These are phyloP conservation scores for Ectemnius continuus DNA, from an alignment of 2,888 invertebrate species.

Conservation along the genomic window DNA sequence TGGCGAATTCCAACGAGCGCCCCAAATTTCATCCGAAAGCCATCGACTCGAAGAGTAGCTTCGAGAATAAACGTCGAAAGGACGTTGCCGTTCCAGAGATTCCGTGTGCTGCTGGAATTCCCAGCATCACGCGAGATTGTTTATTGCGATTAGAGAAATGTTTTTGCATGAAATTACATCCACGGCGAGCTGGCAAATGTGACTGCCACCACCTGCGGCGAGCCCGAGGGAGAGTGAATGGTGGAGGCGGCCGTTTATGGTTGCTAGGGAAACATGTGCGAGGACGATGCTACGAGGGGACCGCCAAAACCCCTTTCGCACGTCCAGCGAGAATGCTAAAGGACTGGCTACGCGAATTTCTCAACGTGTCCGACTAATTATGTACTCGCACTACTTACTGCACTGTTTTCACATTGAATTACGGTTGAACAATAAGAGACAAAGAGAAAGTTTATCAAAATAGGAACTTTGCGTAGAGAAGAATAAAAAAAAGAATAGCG, in stretches of 20 bases:
- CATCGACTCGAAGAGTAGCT: not conserved
- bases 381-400: no score
- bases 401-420: slow-evolving; percentile 1
- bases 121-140: not conserved
- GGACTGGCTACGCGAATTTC: no score
- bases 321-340: slow-evolving; percentile 47
- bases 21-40: not conserved
- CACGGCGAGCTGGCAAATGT: slow-evolving; percentile 9
- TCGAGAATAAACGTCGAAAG: not conserved
- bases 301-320: slow-evolving; percentile 48
- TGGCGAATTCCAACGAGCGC: not conserved
- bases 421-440: no score
- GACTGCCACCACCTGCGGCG: slow-evolving; percentile 42
- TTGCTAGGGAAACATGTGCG: slow-evolving; percentile 57
- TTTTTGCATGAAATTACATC: not conserved
- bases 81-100: not conserved
- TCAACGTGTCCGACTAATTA: no score
- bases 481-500: not conserved
- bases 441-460: no score
- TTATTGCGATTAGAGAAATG: not conserved
- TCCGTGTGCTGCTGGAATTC: not conserved
- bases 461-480: no score
- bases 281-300: slow-evolving; percentile 44
- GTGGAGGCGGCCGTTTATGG: slow-evolving; percentile 54
- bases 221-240: slow-evolving; percentile 25